A percentile compares a stretch with the other conserved stretches of the same genome.
These are phyloP conservation scores for Leptodactylus fallax DNA, from an alignment of 2,797 vertebrate genomes.

Conservation along the genomic window DNA sequence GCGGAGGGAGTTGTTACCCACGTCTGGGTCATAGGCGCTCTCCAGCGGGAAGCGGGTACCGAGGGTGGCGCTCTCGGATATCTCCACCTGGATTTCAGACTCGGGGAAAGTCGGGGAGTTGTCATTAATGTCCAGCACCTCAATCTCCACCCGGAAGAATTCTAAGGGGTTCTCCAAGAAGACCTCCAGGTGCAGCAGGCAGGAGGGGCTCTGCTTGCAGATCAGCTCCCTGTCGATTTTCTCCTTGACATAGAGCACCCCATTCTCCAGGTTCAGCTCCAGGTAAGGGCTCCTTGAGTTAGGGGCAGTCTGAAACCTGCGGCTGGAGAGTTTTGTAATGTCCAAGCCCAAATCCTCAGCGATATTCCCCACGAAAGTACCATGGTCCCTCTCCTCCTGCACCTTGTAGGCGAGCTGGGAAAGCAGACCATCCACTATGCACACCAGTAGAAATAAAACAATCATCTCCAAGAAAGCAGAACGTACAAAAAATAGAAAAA, in stretches of 20 bases:
- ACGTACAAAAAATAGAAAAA: slow-evolving; percentile 24
- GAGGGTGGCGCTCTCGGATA: slow-evolving; percentile 94
- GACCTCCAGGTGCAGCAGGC: slow-evolving; percentile 94
- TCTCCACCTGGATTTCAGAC: slow-evolving; percentile 94
- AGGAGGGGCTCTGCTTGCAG: slow-evolving; percentile 91
- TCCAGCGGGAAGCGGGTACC: slow-evolving; percentile 95
- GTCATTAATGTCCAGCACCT: slow-evolving; percentile 97
- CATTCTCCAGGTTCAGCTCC: slow-evolving; percentile 95
- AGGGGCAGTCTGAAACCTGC: slow-evolving; percentile 93
- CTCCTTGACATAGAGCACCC: slow-evolving; percentile 90
- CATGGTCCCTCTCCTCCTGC: slow-evolving; percentile 94
- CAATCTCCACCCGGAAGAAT: slow-evolving; percentile 95
- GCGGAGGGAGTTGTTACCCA: slow-evolving; percentile 93
- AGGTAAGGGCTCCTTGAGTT: slow-evolving; percentile 91
- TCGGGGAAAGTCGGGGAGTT: slow-evolving; percentile 94
- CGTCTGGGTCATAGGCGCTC: slow-evolving; percentile 96
- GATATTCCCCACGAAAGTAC: slow-evolving; percentile 97
- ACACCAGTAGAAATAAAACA: slow-evolving; percentile 85
- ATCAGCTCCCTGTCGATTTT: slow-evolving; percentile 95
- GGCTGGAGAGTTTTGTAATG: slow-evolving; percentile 93
- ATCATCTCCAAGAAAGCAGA: slow-evolving; percentile 84
- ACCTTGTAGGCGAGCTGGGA: slow-evolving; percentile 95
- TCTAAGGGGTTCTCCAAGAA: slow-evolving; percentile 95
- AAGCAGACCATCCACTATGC: slow-evolving; percentile 84
- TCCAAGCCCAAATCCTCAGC: slow-evolving; percentile 97